phyloP scores from a whole-genome alignment of 23 tunicate genomes.

The Oikopleura vanhoeffeni region DNA sequence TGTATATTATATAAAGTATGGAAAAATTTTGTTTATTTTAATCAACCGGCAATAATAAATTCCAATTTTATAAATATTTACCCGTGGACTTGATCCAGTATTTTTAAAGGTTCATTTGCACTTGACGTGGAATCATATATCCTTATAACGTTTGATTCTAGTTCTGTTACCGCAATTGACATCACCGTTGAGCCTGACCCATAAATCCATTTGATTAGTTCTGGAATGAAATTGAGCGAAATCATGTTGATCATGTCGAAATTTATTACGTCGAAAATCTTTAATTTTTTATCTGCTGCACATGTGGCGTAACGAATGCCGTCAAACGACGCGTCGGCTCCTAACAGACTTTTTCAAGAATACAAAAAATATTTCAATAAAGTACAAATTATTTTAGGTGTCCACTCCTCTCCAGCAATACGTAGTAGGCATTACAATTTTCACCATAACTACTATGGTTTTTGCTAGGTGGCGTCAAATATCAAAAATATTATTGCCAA shows the following conservation, averaged over 20 bases:
- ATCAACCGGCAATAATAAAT: no score
- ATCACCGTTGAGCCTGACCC: conserved; percentile 32
- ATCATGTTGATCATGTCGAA: conserved; percentile 98
- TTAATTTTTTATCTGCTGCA: neutral
- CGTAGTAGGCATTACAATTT: no score
- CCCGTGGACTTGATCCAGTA: neutral
- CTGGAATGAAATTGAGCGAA: conserved; percentile 27
- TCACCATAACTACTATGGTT: no score
- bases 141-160: conserved; percentile 26
- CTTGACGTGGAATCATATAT: conserved; percentile 28
- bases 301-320: neutral
- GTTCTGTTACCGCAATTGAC: conserved; percentile 44
- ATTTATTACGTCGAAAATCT: conserved; percentile 73
- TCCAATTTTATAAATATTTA: no score
- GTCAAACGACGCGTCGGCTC: neutral
- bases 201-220: conserved; percentile 34
- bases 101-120: neutral
- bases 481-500: no score
- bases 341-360: no score
- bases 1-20: no score
- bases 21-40: no score
- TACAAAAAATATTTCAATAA: no score
- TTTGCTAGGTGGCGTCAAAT: no score
- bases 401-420: no score
- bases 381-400: no score